Evolutionary conservation across 2,797 vertebrate species (phyloP).

Genomic region (Gastrophryne carolinensis): DNA sequence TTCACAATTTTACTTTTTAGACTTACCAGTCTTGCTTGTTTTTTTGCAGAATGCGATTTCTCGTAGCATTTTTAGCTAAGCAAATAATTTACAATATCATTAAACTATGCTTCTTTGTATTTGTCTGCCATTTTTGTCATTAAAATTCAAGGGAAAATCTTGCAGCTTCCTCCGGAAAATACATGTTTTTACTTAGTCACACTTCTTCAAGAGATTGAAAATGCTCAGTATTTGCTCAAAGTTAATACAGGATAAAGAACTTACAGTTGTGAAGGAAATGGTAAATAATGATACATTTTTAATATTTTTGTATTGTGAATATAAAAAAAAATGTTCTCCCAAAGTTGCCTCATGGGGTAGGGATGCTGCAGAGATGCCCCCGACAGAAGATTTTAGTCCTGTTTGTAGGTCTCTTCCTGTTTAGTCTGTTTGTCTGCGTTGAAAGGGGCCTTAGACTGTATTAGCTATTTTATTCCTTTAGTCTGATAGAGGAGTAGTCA

Average conservation of each 20-base stretch:
- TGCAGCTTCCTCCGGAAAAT: slow-evolving; percentile 6
- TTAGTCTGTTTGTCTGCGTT: too few relatives aligned
- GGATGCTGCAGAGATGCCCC: too few relatives aligned
- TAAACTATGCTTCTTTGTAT: not conserved
- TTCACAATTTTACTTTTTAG: not conserved
- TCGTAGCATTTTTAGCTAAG: not conserved
- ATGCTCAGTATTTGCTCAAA: slow-evolving; percentile 20
- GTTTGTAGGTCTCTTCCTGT: too few relatives aligned
- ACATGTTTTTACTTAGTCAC: slow-evolving; percentile 42
- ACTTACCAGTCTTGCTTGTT: not conserved
- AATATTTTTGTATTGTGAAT: not conserved
- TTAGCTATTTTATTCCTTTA: too few relatives aligned
- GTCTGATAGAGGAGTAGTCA: too few relatives aligned
- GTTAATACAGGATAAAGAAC: not conserved
- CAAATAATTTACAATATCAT: not conserved
- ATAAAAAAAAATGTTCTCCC: too few relatives aligned
- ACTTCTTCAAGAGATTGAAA: slow-evolving; percentile 20
- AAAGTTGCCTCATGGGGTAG: not conserved
- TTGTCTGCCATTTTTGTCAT: not conserved
- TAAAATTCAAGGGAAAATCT: slow-evolving; percentile 13
- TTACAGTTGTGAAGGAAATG: not conserved
- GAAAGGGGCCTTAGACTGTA: too few relatives aligned
- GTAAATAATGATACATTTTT: not conserved
- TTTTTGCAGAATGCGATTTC: not conserved
- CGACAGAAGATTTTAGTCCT: too few relatives aligned